These are phyloP conservation scores for Hystrix cristata DNA, from an alignment of 2,113 vertebrate species.

Conservation along the genomic window DNA sequence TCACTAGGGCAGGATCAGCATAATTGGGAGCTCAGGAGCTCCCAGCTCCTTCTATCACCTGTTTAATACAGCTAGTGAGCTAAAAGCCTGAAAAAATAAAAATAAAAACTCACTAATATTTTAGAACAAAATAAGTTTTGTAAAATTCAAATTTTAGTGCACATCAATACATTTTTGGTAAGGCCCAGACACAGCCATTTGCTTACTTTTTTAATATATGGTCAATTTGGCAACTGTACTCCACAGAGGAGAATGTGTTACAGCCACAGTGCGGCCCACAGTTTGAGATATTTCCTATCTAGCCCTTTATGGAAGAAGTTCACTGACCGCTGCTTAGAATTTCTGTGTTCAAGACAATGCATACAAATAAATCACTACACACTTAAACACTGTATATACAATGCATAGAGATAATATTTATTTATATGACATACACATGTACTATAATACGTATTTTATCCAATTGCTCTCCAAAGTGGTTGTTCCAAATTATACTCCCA, in stretches of 20 bases:
- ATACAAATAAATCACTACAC: neutral
- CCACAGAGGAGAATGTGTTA: neutral
- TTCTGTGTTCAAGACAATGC: neutral
- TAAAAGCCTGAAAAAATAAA: neutral
- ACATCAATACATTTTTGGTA: constrained; percentile 4
- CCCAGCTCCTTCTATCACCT: neutral
- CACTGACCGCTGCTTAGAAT: neutral
- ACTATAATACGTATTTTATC: neutral
- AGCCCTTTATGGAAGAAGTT: neutral
- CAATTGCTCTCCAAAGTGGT: neutral
- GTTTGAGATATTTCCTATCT: neutral
- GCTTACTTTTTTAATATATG: neutral
- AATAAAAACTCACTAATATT: neutral
- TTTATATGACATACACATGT: neutral
- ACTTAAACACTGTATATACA: neutral
- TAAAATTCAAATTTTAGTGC: constrained; percentile 21
- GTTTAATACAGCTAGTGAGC: neutral
- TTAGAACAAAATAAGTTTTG: neutral
- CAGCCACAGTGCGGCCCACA: neutral
- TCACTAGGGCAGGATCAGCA: neutral
- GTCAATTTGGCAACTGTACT: neutral
- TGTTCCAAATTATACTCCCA: neutral
- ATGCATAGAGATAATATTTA: neutral
- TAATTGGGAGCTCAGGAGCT: neutral
- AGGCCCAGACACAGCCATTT: neutral